A percentile compares a stretch with the other conserved stretches of the same genome.
phyloP scores from a whole-genome alignment of 2,113 vertebrate species.

The Xyliphius kryptos region DNA sequence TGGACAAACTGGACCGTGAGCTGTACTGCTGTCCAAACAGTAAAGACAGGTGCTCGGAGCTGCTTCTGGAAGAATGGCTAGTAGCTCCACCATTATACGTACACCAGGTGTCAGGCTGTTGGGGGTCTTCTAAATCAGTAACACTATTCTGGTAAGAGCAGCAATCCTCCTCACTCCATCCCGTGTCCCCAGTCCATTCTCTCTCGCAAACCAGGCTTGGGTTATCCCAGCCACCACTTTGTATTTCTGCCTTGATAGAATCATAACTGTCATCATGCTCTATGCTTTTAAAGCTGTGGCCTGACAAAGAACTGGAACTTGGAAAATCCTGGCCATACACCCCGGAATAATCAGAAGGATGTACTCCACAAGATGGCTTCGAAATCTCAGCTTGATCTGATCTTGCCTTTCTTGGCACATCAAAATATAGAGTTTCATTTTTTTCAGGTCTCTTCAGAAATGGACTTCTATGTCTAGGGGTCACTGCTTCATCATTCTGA shows the following conservation, averaged over 20 bases:
- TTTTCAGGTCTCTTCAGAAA: slow-evolving; percentile 34
- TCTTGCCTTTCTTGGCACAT: slow-evolving; percentile 25
- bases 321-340: slow-evolving; percentile 47
- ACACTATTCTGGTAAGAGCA: slow-evolving; percentile 53
- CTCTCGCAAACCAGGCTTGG: slow-evolving; percentile 47
- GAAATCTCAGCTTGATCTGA: slow-evolving; percentile 19
- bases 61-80: slow-evolving; percentile 57
- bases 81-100: slow-evolving; percentile 51
- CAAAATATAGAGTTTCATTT: slow-evolving; percentile 26
- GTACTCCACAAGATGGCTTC: slow-evolving; percentile 18
- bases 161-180: slow-evolving; percentile 60
- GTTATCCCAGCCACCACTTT: slow-evolving; percentile 39
- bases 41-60: slow-evolving; percentile 64
- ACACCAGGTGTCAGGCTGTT: slow-evolving; percentile 46
- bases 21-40: slow-evolving; percentile 58
- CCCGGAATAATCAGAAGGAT: slow-evolving; percentile 33
- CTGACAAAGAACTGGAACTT: slow-evolving; percentile 58
- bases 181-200: slow-evolving; percentile 34
- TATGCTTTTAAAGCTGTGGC: slow-evolving; percentile 50
- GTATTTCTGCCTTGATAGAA: slow-evolving; percentile 32
- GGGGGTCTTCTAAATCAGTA: slow-evolving; percentile 42
- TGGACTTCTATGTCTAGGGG: slow-evolving; percentile 40
- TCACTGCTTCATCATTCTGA: slow-evolving; percentile 48
- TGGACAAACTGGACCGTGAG: slow-evolving; percentile 52
- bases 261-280: slow-evolving; percentile 35